A percentile compares a stretch with the other conserved stretches of the same genome.
phyloP scores from a whole-genome alignment of 2,797 vertebrate species.

The Schizothorax lantsangensis region DNA sequence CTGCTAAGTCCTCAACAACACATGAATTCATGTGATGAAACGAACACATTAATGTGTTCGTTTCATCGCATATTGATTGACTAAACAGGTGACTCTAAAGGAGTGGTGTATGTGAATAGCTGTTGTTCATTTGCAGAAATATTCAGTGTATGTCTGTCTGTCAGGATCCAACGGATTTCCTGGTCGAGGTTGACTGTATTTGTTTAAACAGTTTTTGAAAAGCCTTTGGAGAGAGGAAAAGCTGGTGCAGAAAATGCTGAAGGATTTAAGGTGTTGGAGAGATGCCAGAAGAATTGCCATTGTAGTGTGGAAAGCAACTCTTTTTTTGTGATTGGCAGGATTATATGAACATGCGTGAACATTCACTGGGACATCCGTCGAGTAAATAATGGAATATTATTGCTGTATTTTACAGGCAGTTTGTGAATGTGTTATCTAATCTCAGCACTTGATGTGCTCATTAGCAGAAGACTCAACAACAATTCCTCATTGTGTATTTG shows the following conservation, averaged over 20 bases:
- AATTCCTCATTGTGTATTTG: conserved; percentile 54
- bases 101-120: background rate
- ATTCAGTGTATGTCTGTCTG: background rate
- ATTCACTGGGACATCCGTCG: background rate
- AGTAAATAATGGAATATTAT: conserved; percentile 15
- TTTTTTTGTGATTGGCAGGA: conserved; percentile 11
- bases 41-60: background rate
- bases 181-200: background rate
- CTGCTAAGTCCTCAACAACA: background rate
- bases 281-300: conserved; percentile 12
- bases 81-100: background rate
- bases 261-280: background rate
- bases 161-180: background rate
- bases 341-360: background rate
- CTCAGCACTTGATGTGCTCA: conserved; percentile 57
- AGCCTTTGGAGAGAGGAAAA: background rate
- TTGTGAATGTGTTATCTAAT: conserved; percentile 37
- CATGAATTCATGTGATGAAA: no score
- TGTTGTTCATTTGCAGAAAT: background rate
- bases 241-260: background rate
- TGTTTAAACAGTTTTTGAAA: conserved; percentile 7
- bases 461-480: conserved; percentile 53
- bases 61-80: background rate
- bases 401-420: conserved; percentile 12
- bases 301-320: conserved; percentile 4